Percentiles rank a stretch among this genome's conserved stretches.
These are phyloP conservation scores for Myocastor coypus DNA, from an alignment of 2,113 vertebrate species.

Conservation along the genomic window DNA sequence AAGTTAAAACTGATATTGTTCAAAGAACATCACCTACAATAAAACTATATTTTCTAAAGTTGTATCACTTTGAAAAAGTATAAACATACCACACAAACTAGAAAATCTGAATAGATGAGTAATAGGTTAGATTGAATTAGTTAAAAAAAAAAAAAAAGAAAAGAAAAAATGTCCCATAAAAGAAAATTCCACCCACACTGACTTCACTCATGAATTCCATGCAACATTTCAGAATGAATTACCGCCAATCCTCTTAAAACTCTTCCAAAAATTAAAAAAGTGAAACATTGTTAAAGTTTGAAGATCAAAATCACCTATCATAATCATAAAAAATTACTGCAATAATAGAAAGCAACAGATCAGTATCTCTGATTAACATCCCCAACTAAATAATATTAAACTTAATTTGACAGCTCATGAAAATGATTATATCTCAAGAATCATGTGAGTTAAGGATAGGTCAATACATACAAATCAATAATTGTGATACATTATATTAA, in stretches of 20 bases:
- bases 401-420: too few relatives aligned
- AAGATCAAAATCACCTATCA: not conserved
- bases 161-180: not conserved
- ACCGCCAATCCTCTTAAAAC: not conserved
- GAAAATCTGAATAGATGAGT: not conserved
- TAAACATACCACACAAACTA: not conserved
- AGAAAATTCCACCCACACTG: not conserved
- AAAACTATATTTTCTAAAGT: not conserved
- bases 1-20: not conserved
- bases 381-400: too few relatives aligned
- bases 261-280: not conserved
- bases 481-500: not conserved
- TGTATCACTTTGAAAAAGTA: not conserved
- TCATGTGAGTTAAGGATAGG: not conserved
- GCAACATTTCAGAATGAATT: not conserved
- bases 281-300: not conserved
- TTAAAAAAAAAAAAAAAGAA: not conserved
- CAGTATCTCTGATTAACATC: too few relatives aligned
- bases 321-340: not conserved
- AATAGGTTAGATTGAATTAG: not conserved
- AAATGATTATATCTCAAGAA: not conserved
- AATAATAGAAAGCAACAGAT: not conserved
- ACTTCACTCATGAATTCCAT: not conserved
- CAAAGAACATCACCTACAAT: not conserved
- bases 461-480: not conserved